These are phyloP conservation scores for Scopus umbretta DNA, from an alignment of 2,113 vertebrate species.

Conservation along the genomic window DNA sequence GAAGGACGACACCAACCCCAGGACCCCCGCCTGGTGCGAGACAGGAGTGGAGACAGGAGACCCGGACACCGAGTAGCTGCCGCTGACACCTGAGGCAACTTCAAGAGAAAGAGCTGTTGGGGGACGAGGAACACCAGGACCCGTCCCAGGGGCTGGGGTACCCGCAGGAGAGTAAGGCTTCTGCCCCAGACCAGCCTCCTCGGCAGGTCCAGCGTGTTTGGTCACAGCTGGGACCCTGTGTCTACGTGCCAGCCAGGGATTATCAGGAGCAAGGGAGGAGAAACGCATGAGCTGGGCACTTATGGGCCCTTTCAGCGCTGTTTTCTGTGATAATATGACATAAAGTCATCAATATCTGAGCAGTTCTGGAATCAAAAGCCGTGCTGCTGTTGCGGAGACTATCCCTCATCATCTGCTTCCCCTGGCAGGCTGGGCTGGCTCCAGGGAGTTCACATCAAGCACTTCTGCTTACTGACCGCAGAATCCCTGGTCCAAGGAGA, in stretches of 20 bases:
- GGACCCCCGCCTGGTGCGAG: not conserved
- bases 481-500: not conserved
- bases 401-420: not conserved
- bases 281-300: not conserved
- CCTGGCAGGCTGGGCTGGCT: not conserved
- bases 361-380: not conserved
- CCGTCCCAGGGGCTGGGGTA: accelerated
- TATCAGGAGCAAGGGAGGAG: not conserved
- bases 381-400: not conserved
- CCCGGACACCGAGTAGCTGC: not conserved
- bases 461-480: not conserved
- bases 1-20: not conserved
- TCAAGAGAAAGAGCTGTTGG: not conserved
- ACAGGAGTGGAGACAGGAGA: not conserved
- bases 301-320: not conserved
- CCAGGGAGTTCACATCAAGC: not conserved
- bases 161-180: not conserved
- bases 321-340: not conserved
- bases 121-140: not conserved
- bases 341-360: not conserved
- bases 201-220: not conserved
- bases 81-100: slow-evolving; percentile 40
- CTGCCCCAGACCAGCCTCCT: not conserved
- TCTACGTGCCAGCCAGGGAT: not conserved
- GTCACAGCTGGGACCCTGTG: accelerated